Percentiles rank a stretch among this genome's conserved stretches.
Conservation (phyloP, 2,797 vertebrate genomes). For the Micropoecilia bifurca region DNA sequence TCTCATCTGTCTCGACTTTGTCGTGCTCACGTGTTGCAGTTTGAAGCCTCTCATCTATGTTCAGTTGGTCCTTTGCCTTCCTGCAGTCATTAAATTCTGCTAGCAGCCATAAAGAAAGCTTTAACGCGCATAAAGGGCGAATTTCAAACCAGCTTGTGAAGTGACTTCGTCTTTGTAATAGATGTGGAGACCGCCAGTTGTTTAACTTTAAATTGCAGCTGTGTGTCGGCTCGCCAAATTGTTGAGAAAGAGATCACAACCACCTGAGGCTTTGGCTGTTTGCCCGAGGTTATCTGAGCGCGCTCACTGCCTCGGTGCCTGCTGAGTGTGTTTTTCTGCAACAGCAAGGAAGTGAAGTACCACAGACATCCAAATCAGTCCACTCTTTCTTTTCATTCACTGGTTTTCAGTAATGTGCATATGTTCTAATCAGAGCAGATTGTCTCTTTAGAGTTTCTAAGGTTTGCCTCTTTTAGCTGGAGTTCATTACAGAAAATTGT, state of each 20-base stretch:
- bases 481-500: slow-evolving; percentile 14
- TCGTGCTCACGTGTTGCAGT: slow-evolving; percentile 7
- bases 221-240: slow-evolving; percentile 34
- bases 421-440: slow-evolving; percentile 15
- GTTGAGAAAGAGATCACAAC: slow-evolving; percentile 21
- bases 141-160: slow-evolving; percentile 13
- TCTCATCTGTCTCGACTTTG: slow-evolving; percentile 24
- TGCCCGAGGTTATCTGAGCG: slow-evolving; percentile 43
- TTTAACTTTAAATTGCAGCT: slow-evolving; percentile 31
- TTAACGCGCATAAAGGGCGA: not conserved
- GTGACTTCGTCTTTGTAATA: slow-evolving; percentile 1
- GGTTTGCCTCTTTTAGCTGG: not conserved
- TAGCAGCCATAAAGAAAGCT: not conserved
- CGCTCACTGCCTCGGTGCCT: slow-evolving; percentile 19
- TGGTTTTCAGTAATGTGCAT: slow-evolving; percentile 19
- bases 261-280: slow-evolving; percentile 48
- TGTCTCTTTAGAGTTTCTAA: slow-evolving; percentile 8
- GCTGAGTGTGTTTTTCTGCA: slow-evolving; percentile 53
- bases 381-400: slow-evolving; percentile 4
- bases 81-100: slow-evolving; percentile 3
- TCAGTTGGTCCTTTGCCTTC: slow-evolving; percentile 18
- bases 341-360: slow-evolving; percentile 13
- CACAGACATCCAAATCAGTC: slow-evolving; percentile 30
- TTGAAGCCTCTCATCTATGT: slow-evolving; percentile 16
- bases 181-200: slow-evolving; percentile 14